phyloP scores from a whole-genome alignment of 2,888 invertebrate species.

The Lissocephala sabroskyi region DNA sequence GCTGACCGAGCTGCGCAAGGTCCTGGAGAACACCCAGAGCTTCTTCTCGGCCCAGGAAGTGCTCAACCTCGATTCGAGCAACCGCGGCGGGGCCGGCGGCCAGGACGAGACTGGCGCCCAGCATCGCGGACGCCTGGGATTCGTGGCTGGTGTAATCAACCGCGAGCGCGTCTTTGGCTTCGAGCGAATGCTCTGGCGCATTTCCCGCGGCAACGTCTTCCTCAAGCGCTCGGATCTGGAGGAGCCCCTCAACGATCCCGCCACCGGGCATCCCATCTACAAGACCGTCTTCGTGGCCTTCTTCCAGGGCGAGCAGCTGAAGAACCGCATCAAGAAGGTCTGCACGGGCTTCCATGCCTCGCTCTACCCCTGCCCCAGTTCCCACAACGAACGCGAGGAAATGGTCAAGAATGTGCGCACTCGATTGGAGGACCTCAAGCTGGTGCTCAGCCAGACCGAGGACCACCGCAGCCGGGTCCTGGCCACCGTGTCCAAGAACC shows the following conservation, averaged over 20 bases:
- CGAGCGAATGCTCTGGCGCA: conserved; percentile 91
- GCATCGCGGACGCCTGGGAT: conserved; percentile 75
- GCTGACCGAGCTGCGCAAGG: conserved; percentile 92
- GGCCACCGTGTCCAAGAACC: conserved; percentile 87
- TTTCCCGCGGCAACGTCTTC: conserved; percentile 91
- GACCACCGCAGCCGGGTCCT: conserved; percentile 89
- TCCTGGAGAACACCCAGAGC: conserved; percentile 91
- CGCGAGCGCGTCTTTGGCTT: conserved; percentile 88
- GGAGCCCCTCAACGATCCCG: conserved; percentile 83
- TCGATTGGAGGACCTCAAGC: conserved; percentile 86
- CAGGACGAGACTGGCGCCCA: conserved; percentile 58
- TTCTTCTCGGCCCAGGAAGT: conserved; percentile 72
- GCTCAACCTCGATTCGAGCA: conserved; percentile 75
- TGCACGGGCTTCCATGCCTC: conserved; percentile 92
- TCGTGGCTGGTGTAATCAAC: conserved; percentile 90
- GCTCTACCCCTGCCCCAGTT: conserved; percentile 89
- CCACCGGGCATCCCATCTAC: conserved; percentile 80
- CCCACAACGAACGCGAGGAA: conserved; percentile 84
- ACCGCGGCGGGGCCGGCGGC: conserved; percentile 79
- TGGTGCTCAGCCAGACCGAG: conserved; percentile 86
- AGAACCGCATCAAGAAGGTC: conserved; percentile 88
- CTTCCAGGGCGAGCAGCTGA: conserved; percentile 90
- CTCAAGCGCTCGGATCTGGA: conserved; percentile 86
- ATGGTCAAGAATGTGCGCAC: conserved; percentile 90
- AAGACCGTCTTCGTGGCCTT: conserved; percentile 89